Evolutionary conservation across 23 tunicate genomes (phyloP).

Genomic region (Clavelina lepadiformis): DNA sequence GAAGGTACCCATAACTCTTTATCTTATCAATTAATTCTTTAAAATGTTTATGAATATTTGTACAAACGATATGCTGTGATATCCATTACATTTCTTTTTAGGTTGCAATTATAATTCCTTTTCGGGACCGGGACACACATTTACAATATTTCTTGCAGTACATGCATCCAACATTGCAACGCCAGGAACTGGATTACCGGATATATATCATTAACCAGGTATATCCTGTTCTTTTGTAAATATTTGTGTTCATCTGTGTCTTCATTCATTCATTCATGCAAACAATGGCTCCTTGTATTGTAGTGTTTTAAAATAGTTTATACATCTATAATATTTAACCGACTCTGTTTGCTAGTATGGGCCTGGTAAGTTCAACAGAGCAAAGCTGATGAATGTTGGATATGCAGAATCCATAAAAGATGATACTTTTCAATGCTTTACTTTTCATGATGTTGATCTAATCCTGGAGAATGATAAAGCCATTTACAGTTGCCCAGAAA

Average conservation of each 20-base stretch:
- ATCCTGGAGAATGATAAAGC: slow-evolving; percentile 88
- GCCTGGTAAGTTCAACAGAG: slow-evolving; percentile 85
- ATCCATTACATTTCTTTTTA: background rate
- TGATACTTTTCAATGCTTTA: slow-evolving; percentile 75
- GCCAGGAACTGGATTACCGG: slow-evolving; percentile 85
- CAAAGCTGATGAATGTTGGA: slow-evolving; percentile 94
- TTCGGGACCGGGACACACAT: slow-evolving; percentile 32
- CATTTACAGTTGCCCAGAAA: slow-evolving; percentile 81
- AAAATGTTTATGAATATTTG: background rate
- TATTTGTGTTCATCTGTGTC: no score
- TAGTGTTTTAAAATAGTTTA: slow-evolving; percentile 1
- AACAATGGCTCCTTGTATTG: background rate
- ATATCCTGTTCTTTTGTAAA: background rate
- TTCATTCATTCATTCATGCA: background rate
- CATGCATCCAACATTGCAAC: slow-evolving; percentile 88
- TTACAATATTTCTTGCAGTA: slow-evolving; percentile 79
- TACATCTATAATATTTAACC: background rate
- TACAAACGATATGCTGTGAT: background rate
- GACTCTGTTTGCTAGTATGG: slow-evolving; percentile 44
- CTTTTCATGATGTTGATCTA: slow-evolving; percentile 95
- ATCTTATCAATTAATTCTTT: background rate
- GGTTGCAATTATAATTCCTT: background rate
- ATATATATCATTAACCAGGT: slow-evolving; percentile 96
- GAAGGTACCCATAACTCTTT: slow-evolving; percentile 35
- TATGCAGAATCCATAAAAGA: slow-evolving; percentile 67